These are phyloP conservation scores for Rhyacichthys aspro DNA, from an alignment of 2,797 vertebrate genomes.

Conservation along the genomic window DNA sequence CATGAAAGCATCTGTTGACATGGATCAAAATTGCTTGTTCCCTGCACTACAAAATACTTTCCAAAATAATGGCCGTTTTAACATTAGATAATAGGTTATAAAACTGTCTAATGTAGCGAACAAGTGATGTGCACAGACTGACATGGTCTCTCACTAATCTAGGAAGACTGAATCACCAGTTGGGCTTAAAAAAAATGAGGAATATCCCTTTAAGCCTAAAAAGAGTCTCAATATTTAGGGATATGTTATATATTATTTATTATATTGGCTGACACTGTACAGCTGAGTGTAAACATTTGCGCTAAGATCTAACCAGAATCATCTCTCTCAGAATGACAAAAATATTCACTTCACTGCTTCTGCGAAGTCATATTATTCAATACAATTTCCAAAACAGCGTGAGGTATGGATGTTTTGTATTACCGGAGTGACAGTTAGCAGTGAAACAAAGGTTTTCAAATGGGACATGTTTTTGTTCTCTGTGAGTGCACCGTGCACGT, in stretches of 20 bases:
- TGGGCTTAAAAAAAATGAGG: too few relatives aligned
- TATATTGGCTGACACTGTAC: background rate
- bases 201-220: too few relatives aligned
- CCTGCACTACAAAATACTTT: too few relatives aligned
- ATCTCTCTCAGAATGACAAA: background rate
- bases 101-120: too few relatives aligned
- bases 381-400: background rate
- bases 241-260: too few relatives aligned
- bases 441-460: conserved; percentile 3
- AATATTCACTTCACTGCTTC: background rate
- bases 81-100: too few relatives aligned
- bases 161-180: too few relatives aligned
- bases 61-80: too few relatives aligned
- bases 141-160: too few relatives aligned
- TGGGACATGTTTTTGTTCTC: background rate
- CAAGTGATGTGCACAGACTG: too few relatives aligned
- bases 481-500: background rate
- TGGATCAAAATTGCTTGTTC: too few relatives aligned
- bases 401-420: conserved; percentile 3
- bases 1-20: background rate
- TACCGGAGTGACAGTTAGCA: conserved; percentile 1
- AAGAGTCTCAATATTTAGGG: too few relatives aligned
- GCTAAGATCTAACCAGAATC: background rate
- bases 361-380: conserved; percentile 9
- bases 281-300: background rate